phyloP scores from a whole-genome alignment of 2,888 invertebrate genomes.

The Acutogordius australiensis region DNA sequence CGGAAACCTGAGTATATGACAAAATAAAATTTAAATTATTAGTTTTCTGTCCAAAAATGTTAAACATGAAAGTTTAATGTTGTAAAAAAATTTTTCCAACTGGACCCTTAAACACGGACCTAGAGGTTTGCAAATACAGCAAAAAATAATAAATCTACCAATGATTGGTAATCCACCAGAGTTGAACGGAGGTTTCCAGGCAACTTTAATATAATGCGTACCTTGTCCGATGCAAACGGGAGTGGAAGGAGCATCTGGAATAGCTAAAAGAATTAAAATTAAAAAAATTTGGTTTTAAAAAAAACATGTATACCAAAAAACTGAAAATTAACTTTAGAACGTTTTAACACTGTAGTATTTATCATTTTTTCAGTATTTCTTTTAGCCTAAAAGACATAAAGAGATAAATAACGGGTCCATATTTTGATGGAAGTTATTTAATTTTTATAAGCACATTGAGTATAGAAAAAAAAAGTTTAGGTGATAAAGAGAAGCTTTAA shows the following conservation, averaged over 20 bases:
- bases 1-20: neutral
- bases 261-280: neutral
- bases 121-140: neutral
- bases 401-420: too few relatives aligned
- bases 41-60: neutral
- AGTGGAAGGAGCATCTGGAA: neutral
- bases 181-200: slow-evolving; percentile 8
- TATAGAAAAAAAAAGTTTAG: too few relatives aligned
- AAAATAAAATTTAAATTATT: too few relatives aligned
- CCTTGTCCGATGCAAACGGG: neutral
- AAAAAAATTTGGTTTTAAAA: neutral
- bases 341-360: too few relatives aligned
- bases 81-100: too few relatives aligned
- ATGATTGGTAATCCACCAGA: neutral
- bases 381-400: too few relatives aligned
- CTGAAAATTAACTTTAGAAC: neutral
- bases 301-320: neutral
- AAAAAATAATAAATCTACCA: neutral
- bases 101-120: neutral
- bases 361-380: too few relatives aligned
- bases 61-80: too few relatives aligned
- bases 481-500: too few relatives aligned
- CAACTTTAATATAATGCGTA: neutral
- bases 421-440: too few relatives aligned
- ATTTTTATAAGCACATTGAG: too few relatives aligned